phyloP scores from a whole-genome alignment of 1,140 invertebrate species.

The Caerostris extrusa region DNA sequence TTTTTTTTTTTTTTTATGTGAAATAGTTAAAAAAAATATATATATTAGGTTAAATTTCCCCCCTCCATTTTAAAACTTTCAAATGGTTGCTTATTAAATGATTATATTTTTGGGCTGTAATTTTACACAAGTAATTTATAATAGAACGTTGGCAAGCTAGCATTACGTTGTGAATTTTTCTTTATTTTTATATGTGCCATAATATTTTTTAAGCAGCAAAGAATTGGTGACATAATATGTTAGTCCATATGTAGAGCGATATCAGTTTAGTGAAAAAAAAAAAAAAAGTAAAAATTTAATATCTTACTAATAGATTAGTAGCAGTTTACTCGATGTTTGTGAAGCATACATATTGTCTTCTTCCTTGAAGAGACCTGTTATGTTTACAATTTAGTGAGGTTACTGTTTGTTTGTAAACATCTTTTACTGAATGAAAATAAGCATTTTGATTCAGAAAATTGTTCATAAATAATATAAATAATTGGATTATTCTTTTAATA shows the following conservation, averaged over 20 bases:
- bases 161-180: slow-evolving; percentile 13
- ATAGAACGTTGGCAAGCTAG: slow-evolving; percentile 31
- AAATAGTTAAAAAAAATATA: background rate
- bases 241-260: slow-evolving; percentile 24
- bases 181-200: slow-evolving; percentile 61
- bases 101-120: slow-evolving; percentile 32
- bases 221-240: background rate
- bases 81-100: slow-evolving; percentile 29
- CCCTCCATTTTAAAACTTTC: background rate
- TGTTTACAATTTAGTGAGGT: too few relatives aligned
- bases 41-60: slow-evolving; percentile 1
- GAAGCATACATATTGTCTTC: background rate
- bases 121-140: slow-evolving; percentile 47
- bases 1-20: background rate
- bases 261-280: background rate
- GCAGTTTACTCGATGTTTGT: background rate
- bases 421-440: too few relatives aligned
- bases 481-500: too few relatives aligned
- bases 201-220: background rate
- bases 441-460: too few relatives aligned
- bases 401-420: too few relatives aligned
- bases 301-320: background rate
- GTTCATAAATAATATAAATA: too few relatives aligned
- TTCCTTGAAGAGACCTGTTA: background rate
- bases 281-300: background rate